A percentile compares a stretch with the other conserved stretches of the same genome.
These are phyloP conservation scores for Bombus sylvicola DNA, from an alignment of 1,140 invertebrate species.

Conservation along the genomic window DNA sequence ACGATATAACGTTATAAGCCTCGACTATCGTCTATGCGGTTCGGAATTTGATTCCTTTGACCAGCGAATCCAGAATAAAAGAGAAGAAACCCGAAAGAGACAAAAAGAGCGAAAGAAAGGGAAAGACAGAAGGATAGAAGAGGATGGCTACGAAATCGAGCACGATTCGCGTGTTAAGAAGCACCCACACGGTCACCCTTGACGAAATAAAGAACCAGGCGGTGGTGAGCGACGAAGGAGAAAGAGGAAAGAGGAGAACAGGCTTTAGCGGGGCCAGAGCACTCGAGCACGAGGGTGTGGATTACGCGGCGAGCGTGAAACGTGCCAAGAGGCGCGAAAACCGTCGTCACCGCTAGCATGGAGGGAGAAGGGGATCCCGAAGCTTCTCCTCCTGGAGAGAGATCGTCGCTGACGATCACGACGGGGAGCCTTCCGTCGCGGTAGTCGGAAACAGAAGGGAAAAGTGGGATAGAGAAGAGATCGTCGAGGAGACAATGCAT, in stretches of 20 bases:
- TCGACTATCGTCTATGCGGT: neutral
- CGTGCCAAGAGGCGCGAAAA: constrained; percentile 59
- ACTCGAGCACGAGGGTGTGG: constrained; percentile 44
- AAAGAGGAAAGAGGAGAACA: neutral
- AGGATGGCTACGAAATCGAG: constrained; percentile 29
- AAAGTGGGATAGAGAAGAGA: constrained; percentile 37
- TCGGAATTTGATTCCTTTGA: neutral
- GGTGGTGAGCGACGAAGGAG: neutral
- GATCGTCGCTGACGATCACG: neutral
- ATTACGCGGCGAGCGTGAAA: constrained; percentile 53
- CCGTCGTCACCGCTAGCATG: neutral
- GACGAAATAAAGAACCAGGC: constrained; percentile 12
- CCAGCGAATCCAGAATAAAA: neutral
- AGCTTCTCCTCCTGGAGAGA: constrained; percentile 29
- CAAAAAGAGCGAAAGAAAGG: neutral
- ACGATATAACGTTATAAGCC: too few relatives aligned
- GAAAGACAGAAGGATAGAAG: neutral
- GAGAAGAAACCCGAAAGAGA: neutral
- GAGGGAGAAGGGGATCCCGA: constrained; percentile 11
- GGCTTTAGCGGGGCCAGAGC: constrained; percentile 21
- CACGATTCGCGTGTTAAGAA: constrained; percentile 33
- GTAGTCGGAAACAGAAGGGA: constrained; percentile 1
- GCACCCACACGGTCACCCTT: neutral
- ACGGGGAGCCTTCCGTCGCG: neutral
- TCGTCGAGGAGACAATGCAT: constrained; percentile 59